Evolutionary conservation across 2,888 invertebrate genomes (phyloP).

Genomic region (Argyresthia goedartella): DNA sequence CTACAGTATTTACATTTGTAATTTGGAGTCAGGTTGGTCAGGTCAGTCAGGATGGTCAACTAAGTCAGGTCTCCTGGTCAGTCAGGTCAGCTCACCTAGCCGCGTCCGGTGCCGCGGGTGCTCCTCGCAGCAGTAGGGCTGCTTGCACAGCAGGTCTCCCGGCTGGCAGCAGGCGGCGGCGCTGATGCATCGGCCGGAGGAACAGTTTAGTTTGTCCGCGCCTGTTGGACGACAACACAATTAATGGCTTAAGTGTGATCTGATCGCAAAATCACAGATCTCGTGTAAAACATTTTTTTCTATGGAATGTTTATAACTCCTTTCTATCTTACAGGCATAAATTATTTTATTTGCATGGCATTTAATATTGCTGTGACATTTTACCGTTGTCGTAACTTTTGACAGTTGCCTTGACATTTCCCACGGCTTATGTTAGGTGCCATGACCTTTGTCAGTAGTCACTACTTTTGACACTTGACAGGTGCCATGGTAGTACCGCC

Average conservation of each 20-base stretch:
- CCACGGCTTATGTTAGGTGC: neutral
- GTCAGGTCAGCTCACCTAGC: neutral
- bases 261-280: too few species aligned
- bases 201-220: constrained; percentile 59
- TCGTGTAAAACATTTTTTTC: too few species aligned
- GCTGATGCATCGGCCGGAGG: constrained; percentile 66
- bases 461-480: too few species aligned
- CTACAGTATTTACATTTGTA: too few species aligned
- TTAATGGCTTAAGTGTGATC: too few species aligned
- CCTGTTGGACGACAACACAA: neutral
- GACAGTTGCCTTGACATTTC: neutral
- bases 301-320: too few species aligned
- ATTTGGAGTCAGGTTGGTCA: too few species aligned
- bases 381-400: neutral
- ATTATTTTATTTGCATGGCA: too few species aligned
- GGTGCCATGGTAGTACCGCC: neutral
- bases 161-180: constrained; percentile 64
- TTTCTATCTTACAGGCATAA: too few species aligned
- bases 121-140: constrained; percentile 53
- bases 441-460: neutral
- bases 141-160: constrained; percentile 33
- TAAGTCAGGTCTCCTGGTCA: neutral
- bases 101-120: constrained; percentile 22
- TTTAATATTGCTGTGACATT: neutral
- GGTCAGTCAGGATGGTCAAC: too few species aligned